A percentile compares a stretch with the other conserved stretches of the same genome.
Conservation (phyloP, 2,113 vertebrate genomes). For the Mustela nigripes region DNA sequence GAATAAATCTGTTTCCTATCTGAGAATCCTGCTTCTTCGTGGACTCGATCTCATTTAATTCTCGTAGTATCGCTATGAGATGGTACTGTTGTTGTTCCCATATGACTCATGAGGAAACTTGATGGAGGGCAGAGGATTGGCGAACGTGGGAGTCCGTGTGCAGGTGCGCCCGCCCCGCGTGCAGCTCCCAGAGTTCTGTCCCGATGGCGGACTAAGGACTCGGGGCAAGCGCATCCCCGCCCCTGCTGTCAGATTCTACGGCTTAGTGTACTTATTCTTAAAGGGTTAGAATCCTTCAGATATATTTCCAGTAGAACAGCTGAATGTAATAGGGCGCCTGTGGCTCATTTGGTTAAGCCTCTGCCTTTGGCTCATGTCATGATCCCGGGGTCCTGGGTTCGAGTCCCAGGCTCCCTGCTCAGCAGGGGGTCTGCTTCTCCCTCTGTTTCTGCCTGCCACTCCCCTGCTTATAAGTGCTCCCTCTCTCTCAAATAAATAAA, state of each 20-base stretch:
- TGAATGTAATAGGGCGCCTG: not conserved
- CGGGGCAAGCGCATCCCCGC: fast-evolving
- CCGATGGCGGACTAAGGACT: fast-evolving
- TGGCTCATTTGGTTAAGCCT: not conserved
- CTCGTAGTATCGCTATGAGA: not conserved
- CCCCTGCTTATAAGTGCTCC: not conserved
- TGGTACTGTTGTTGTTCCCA: not conserved
- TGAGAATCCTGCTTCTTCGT: not conserved
- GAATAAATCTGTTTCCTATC: not conserved
- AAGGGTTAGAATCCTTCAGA: not conserved
- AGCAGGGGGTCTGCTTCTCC: not conserved
- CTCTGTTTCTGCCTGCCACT: not conserved
- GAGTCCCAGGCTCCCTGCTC: not conserved
- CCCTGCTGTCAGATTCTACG: not conserved
- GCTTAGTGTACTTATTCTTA: not conserved
- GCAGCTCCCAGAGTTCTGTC: fast-evolving
- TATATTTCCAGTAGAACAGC: not conserved
- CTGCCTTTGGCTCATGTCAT: not conserved
- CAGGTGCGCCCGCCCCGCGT: fast-evolving
- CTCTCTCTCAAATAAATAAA: not conserved
- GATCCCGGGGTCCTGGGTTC: not conserved
- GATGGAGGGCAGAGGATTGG: not conserved
- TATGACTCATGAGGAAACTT: not conserved
- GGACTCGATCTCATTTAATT: not conserved
- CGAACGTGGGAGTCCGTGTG: fast-evolving